These are phyloP conservation scores for Metacarcinus magister DNA, from an alignment of 2,888 invertebrate species.

Conservation along the genomic window DNA sequence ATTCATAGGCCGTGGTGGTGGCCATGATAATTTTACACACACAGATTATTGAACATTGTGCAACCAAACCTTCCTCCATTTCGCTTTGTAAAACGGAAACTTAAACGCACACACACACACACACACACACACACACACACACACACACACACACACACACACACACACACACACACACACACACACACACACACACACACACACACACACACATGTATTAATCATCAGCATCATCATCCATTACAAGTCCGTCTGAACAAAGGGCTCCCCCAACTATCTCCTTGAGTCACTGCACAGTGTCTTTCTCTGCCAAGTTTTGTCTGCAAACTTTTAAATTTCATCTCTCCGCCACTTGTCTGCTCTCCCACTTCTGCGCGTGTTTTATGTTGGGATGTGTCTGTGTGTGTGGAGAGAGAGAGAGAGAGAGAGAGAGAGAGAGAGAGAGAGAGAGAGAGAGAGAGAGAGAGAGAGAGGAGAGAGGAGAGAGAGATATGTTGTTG, in stretches of 20 bases:
- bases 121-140: not conserved
- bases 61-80: too few species aligned
- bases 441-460: not conserved
- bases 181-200: not conserved
- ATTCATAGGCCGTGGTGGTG: not conserved
- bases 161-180: conserved; percentile 43
- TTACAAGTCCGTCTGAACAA: not conserved
- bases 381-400: not conserved
- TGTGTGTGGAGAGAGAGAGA: too few species aligned
- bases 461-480: not conserved
- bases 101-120: not conserved
- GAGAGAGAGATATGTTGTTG: not conserved
- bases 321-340: not conserved
- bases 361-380: not conserved
- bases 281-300: not conserved
- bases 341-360: not conserved
- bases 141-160: not conserved
- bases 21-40: not conserved
- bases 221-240: not conserved
- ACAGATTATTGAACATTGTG: not conserved
- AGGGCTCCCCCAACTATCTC: not conserved
- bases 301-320: not conserved
- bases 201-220: not conserved
- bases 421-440: not conserved
- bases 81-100: not conserved